Evolutionary conservation across 2,797 vertebrate species (phyloP), one percentile per base, ranked within the genome.

Genomic region (Vespertilio murinus): DNA sequence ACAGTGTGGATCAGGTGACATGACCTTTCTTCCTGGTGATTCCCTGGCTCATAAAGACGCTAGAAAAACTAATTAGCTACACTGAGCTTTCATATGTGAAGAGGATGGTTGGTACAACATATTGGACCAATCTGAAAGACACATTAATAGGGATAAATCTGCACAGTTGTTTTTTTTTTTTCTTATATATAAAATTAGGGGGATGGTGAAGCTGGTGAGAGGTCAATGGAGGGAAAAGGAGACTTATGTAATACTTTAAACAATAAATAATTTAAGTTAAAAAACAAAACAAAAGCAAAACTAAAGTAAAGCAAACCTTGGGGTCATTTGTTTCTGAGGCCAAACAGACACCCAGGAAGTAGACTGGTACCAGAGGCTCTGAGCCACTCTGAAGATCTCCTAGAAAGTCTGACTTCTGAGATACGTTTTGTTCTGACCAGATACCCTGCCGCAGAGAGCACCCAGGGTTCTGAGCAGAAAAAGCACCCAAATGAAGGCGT

Each of bases 61-160:
- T 33, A 49, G 45, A 47, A 20, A 78, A 69, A 67, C 33, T 56
- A 83, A 80, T 33, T 38, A 25, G 83, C 45, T 52, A 54, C 0
- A 80, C 49, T 73, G 33, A 71, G 61, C 65, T 91, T 71, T 89
- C 80, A 87, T 59, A 79, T n/a, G 20, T 33, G 79, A 92, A 83
- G 25, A 90, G 75, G 4, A 69, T 33, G 67, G 14, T 70, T 52
- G 59, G 12, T 56, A 81, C 30, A 47, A 65, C 20, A 86, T 1
- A 71, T 3, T 18, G 6, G 47, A 49, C 45, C 30, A 81, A 52
- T 82, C 33, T 79, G 64, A 90, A 92, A 81, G 42, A 79, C 28
- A 35, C 2, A 40, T 16, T 65, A 67, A 38, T 38, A 59, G 0
- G 9, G 35, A 61, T 54, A 59, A 88, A 82, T 78, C 25, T 81